Evolutionary conservation across 2,113 vertebrate genomes (phyloP).

Genomic region (Pseudonaja textilis): DNA sequence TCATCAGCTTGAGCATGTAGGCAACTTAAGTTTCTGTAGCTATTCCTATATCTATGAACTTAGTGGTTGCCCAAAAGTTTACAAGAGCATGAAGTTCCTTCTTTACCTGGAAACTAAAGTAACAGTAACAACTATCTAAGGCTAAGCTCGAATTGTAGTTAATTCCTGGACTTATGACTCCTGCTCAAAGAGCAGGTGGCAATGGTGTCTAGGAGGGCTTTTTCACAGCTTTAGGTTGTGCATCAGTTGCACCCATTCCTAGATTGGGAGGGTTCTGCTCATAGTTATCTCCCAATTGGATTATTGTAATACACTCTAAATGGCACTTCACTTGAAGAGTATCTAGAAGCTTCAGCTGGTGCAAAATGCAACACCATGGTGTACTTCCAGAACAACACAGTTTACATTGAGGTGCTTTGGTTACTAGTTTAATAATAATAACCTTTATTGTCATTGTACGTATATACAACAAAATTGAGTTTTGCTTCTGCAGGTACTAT

Average conservation of each 20-base stretch:
- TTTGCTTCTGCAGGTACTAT: too few relatives aligned
- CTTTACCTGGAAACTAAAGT: neutral
- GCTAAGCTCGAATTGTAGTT: neutral
- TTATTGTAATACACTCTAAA: neutral
- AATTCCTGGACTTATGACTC: neutral
- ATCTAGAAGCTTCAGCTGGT: neutral
- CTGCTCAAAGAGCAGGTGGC: neutral
- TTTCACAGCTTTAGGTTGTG: neutral
- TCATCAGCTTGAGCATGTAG: neutral
- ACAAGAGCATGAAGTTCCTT: neutral
- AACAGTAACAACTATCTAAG: neutral
- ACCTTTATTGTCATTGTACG: too few relatives aligned
- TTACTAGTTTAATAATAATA: neutral
- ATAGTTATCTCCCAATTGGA: neutral
- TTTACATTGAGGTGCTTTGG: neutral
- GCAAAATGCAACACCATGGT: neutral
- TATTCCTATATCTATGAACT: neutral
- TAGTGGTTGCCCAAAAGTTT: neutral
- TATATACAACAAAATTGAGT: too few relatives aligned
- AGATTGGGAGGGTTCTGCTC: neutral
- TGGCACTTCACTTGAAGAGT: neutral
- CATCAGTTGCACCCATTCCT: neutral
- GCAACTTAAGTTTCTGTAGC: neutral
- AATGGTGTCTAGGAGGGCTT: neutral
- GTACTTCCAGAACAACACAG: neutral